phyloP scores from a whole-genome alignment of 2,113 vertebrate genomes.

The Regulus satrapa region DNA sequence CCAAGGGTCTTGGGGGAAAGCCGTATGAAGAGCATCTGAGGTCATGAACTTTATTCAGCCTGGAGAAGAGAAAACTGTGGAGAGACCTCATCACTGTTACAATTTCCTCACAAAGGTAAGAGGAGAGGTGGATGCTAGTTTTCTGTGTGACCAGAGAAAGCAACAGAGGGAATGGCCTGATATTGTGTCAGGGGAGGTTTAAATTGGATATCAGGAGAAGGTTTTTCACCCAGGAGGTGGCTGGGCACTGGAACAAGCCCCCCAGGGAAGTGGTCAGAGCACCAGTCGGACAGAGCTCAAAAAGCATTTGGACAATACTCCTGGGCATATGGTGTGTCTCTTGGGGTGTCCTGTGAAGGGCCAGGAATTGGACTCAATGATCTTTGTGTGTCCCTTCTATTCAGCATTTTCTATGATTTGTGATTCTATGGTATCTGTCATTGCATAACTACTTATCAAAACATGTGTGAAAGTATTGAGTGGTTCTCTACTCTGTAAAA shows the following conservation, averaged over 20 bases:
- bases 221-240: background rate
- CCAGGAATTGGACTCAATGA: too few relatives aligned
- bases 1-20: background rate
- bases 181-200: background rate
- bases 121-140: background rate
- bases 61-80: background rate
- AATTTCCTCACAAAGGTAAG: background rate
- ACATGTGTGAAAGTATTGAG: background rate
- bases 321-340: fast-evolving
- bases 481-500: background rate
- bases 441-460: background rate
- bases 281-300: background rate
- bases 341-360: background rate
- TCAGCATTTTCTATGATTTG: background rate
- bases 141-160: background rate
- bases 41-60: background rate
- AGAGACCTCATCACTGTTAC: background rate
- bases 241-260: fast-evolving
- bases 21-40: fast-evolving
- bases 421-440: background rate
- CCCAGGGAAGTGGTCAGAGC: background rate
- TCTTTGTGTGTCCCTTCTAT: background rate
- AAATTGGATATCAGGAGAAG: too few relatives aligned
- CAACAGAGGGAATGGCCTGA: background rate
- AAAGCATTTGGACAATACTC: fast-evolving